phyloP scores from a whole-genome alignment of 2,113 vertebrate genomes.

The Rhagologus leucostigma region DNA sequence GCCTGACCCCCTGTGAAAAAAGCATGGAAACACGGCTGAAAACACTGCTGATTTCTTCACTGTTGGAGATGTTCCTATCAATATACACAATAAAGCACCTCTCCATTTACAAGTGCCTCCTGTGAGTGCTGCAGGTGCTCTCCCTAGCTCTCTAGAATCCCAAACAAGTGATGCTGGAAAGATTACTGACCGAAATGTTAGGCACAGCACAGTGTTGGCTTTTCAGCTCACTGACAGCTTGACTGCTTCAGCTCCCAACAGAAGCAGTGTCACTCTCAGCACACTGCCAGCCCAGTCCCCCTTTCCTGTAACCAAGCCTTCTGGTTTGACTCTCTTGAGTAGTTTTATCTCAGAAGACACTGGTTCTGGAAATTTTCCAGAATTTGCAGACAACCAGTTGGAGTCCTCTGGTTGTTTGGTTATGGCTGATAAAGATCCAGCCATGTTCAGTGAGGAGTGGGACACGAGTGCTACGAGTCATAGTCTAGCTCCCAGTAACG shows the following conservation, averaged over 20 bases:
- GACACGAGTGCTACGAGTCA: neutral
- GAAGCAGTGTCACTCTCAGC: neutral
- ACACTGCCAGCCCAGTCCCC: neutral
- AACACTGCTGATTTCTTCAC: neutral
- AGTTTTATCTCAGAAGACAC: neutral
- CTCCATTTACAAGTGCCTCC: neutral
- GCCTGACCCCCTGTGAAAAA: neutral
- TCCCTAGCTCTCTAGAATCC: neutral
- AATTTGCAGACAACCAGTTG: neutral
- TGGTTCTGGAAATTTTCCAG: neutral
- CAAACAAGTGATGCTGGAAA: neutral
- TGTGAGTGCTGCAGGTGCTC: neutral
- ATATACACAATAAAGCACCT: neutral
- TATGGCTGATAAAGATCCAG: neutral
- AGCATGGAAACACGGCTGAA: neutral
- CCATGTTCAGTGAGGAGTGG: neutral
- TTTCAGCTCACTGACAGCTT: slow-evolving; percentile 35
- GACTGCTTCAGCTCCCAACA: slow-evolving; percentile 6
- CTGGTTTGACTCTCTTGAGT: neutral
- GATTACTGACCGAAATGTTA: neutral
- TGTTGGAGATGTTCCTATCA: neutral
- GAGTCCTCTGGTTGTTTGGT: neutral
- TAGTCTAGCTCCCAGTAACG: neutral
- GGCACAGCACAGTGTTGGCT: neutral
- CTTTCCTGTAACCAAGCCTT: neutral